Evolutionary conservation across 2,797 vertebrate genomes (phyloP).

Genomic region (Chaetodon trifasciatus): DNA sequence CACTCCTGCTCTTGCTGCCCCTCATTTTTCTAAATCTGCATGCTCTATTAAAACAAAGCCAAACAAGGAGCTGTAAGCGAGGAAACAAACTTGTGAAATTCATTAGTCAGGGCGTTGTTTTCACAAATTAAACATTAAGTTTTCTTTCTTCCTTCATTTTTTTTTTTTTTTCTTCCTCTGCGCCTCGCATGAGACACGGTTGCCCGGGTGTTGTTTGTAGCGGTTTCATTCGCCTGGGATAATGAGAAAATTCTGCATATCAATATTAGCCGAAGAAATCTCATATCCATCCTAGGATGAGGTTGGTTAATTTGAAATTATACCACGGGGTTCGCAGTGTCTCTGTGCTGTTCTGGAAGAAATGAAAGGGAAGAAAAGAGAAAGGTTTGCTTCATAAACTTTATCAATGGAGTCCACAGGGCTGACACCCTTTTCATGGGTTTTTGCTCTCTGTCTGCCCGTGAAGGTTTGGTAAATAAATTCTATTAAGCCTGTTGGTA

Average conservation of each 20-base stretch:
- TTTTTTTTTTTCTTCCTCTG: background rate
- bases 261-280: slow-evolving; percentile 70
- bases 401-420: slow-evolving; percentile 25
- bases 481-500: slow-evolving; percentile 30
- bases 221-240: slow-evolving; percentile 63
- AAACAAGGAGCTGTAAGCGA: slow-evolving; percentile 66
- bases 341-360: background rate
- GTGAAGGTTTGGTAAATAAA: slow-evolving; percentile 28
- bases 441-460: slow-evolving; percentile 3
- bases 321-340: slow-evolving; percentile 29
- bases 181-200: slow-evolving; percentile 50
- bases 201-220: slow-evolving; percentile 62
- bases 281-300: slow-evolving; percentile 65
- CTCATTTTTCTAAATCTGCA: slow-evolving; percentile 66
- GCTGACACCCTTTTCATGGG: slow-evolving; percentile 16
- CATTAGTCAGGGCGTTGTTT: slow-evolving; percentile 69
- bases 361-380: background rate
- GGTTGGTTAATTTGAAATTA: slow-evolving; percentile 68
- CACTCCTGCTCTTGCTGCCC: slow-evolving; percentile 29
- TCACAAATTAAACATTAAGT: slow-evolving; percentile 75
- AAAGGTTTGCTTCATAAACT: slow-evolving; percentile 13
- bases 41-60: slow-evolving; percentile 66
- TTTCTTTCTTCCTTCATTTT: slow-evolving; percentile 34
- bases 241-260: slow-evolving; percentile 77
- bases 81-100: slow-evolving; percentile 69